Evolutionary conservation across 30 jellyfish, hydroid and myxozoan species (phyloP).

Genomic region (Mastigias papua): DNA sequence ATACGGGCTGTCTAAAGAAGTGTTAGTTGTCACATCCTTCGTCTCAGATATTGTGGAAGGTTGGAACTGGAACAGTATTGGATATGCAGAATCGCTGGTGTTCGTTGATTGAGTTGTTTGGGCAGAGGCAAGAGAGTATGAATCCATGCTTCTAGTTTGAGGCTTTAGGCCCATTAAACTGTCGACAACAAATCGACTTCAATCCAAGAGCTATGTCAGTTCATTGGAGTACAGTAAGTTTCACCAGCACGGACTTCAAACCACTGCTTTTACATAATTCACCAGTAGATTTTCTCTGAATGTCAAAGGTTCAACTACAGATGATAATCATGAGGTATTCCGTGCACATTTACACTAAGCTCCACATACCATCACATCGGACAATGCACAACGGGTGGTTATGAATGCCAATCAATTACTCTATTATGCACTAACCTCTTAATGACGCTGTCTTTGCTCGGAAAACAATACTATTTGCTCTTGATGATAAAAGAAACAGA

Average conservation of each 20-base stretch:
- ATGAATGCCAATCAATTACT: constrained; percentile 7
- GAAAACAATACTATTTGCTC: neutral
- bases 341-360: neutral
- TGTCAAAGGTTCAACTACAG: neutral
- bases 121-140: constrained; percentile 19
- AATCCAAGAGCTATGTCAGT: neutral
- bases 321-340: neutral
- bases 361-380: neutral
- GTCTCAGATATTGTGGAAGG: constrained; percentile 18
- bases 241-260: neutral
- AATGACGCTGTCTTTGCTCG: neutral
- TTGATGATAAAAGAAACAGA: neutral
- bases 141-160: constrained; percentile 16
- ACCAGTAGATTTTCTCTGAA: neutral
- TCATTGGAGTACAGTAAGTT: neutral
- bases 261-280: neutral
- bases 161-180: neutral
- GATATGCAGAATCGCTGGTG: constrained; percentile 63
- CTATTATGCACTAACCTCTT: neutral
- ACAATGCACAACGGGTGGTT: constrained; percentile 1
- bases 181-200: neutral
- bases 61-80: constrained; percentile 64
- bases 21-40: constrained; percentile 16
- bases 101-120: constrained; percentile 65
- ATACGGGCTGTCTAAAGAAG: constrained; percentile 45